Base-by-base conservation (phyloP, 2,113 vertebrate genomes). In the Synodontis membranacea region DNA sequence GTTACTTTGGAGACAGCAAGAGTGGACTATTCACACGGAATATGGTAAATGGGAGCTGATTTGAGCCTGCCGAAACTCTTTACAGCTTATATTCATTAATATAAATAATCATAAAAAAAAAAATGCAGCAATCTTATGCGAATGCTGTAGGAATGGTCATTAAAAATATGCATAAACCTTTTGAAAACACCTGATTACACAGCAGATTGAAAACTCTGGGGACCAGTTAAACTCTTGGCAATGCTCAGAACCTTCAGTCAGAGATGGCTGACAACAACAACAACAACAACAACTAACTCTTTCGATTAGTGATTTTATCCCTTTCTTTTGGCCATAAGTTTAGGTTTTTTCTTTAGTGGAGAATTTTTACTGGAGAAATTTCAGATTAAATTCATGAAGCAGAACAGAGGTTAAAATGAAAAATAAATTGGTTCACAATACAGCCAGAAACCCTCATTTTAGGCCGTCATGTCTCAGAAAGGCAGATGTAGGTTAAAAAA, bases 371-470 rank as follows among this genome's bases (percentile, higher is more conserved):
- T 23, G 62, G 14, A 66, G 14, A 10, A 39, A 72, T 42, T 72
- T 72, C 37, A 21, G 7, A 72, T 72, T 42, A 21, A 72, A 72
- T 72, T 70, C n/a, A 68, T 21, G 17, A 19, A 68, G 34, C 66
- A 70, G 66, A 70, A 70, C 37, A 39, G n/a, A 70, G 34, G 66
- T 70, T 70, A 39, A 70, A 70, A 72, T 42, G 68, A 42, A 39
- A 42, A 72, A 72, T 28, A 39, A 42, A 10, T 31, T 17, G 25
- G 14, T 76, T 50, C 44, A 50, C 44, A 76, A n/a, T n/a, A 50
- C 6, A 79, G 19, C 48, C 17, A 54, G 8, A 79, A 54, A 52
- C n/a, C 7, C 39, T 31, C 28, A 52, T 78, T 79, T 54, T 23
- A 52, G 34, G 10, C 12, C 21, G 58, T 80, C 50, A 58, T 28